Base-by-base conservation (phyloP, 2,113 vertebrate genomes). In the Rhagologus leucostigma region DNA sequence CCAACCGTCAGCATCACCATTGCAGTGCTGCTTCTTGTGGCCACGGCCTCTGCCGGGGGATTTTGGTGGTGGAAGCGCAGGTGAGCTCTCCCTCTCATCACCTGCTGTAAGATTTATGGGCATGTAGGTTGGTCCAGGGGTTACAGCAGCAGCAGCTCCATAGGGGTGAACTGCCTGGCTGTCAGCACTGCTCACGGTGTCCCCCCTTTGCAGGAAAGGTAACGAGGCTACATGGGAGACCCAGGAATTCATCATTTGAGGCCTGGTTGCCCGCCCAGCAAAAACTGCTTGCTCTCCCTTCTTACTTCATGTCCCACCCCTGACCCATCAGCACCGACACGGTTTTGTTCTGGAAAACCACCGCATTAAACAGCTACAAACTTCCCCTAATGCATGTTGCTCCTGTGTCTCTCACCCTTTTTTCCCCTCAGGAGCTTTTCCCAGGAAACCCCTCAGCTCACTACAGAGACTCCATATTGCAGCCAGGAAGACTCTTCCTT, bases 401-500 rank as follows among this genome's bases (percentile, higher is more conserved):
- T 83, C 47, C 35, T 68, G 33, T 84, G 88, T 32, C 33, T 91
- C 42, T 79, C 16, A 13, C 12, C 2, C 21, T 79, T 55, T 42
- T 52, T 63, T 29, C 7, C 3, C 3, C 2, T 70, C 56, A 67
- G 1, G 2, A 53, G 16, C 13, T 89, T 19, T 35, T 37, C 26
- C 6, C 7, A 63, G 57, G 20, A 76, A 71, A 32, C 8, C 3
- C 7, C 13, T 16, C 22, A 32, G 32, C 0, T 0, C 5, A 6
- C 68, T n/a, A 30, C 55, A 84, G 59, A 70, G 16, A 39, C 6
- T 62, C 26, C 33, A 35, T 23, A 27, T 4, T 33, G 35, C 9
- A 5, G 10, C 39, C 22, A 59, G 57, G 39, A 89, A 63, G 33
- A 29, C 15, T n/a, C 11, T 63, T 39, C 16, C 20, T 78, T 85